Percentiles rank a stretch among this genome's conserved stretches.
Evolutionary conservation across 1,140 invertebrate genomes (phyloP).

Genomic region (Cotesia glomerata): DNA sequence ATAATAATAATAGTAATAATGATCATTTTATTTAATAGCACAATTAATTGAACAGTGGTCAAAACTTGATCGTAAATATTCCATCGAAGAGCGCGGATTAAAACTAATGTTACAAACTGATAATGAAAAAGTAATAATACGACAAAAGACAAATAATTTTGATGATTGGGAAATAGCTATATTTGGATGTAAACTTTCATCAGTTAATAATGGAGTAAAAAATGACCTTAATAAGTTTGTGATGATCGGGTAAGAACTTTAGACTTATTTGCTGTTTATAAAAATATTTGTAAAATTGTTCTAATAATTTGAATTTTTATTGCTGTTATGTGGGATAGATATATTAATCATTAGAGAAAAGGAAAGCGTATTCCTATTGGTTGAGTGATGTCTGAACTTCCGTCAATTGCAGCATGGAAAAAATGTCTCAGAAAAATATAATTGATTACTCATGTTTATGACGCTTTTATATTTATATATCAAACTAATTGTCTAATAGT

Average conservation of each 20-base stretch:
- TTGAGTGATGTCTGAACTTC: conserved; percentile 63
- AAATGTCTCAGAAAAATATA: no score
- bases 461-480: background rate
- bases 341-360: conserved; percentile 47
- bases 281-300: no score
- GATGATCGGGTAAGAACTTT: no score
- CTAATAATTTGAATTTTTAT: no score
- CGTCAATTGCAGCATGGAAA: conserved; percentile 56
- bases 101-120: conserved; percentile 57
- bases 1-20: no score
- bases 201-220: conserved; percentile 41
- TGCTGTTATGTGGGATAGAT: conserved; percentile 67
- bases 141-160: conserved; percentile 47
- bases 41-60: conserved; percentile 54
- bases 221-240: conserved; percentile 53
- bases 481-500: no score
- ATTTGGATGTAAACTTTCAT: conserved; percentile 47
- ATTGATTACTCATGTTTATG: conserved; percentile 4
- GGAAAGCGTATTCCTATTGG: conserved; percentile 64
- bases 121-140: conserved; percentile 52
- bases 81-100: conserved; percentile 55
- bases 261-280: no score
- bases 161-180: conserved; percentile 52
- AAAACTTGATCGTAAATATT: conserved; percentile 53
- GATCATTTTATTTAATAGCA: conserved; percentile 36